Conservation (phyloP, 2,888 invertebrate genomes). For the Crematogaster levior region DNA sequence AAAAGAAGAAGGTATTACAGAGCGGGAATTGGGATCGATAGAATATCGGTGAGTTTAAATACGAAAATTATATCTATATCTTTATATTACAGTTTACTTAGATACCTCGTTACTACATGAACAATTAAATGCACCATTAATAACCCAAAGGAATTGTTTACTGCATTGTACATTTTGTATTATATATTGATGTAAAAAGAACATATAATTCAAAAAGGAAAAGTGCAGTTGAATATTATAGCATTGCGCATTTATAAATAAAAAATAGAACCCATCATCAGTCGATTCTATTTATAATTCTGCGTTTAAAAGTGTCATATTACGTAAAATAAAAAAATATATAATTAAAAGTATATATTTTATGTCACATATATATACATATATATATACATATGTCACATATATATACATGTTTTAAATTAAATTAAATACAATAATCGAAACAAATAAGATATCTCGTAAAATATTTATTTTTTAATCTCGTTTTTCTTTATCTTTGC, state of each 20-base stretch:
- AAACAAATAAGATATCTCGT: background rate
- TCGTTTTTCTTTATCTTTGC: background rate
- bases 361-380: background rate
- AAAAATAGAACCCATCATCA: background rate
- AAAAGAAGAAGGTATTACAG: background rate
- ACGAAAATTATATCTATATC: background rate
- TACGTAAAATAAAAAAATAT: too few relatives aligned
- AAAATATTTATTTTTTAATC: background rate
- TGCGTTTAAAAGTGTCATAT: background rate
- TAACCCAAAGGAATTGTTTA: background rate
- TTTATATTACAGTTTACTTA: background rate
- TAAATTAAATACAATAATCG: background rate
- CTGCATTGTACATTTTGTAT: background rate
- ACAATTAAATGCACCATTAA: background rate
- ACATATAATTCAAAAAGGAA: too few relatives aligned
- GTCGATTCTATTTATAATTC: background rate
- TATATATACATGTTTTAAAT: background rate
- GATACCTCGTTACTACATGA: background rate
- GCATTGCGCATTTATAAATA: background rate
- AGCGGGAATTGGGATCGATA: background rate
- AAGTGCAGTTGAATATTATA: too few relatives aligned
- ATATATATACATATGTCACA: background rate
- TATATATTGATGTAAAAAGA: background rate
- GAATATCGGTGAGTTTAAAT: constrained; percentile 16
- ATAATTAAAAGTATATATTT: too few relatives aligned